phyloP scores from a whole-genome alignment of 2,797 vertebrate species.

The Pitangus sulphuratus region DNA sequence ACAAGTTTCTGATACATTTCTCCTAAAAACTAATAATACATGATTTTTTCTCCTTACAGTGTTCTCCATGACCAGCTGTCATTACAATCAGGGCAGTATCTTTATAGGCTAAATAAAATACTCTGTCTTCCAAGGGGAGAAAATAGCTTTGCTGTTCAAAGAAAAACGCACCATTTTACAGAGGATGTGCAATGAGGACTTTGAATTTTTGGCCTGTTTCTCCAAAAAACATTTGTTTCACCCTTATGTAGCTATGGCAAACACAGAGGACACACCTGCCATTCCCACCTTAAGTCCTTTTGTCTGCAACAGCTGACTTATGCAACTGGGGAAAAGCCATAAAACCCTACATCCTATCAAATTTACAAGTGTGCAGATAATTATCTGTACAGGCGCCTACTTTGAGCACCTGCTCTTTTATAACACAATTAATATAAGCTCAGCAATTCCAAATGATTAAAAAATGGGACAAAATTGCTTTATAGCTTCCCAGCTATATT shows the following conservation, averaged over 20 bases:
- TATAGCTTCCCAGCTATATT: background rate
- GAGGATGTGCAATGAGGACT: background rate
- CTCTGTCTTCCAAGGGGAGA: fast-evolving
- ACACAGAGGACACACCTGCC: background rate
- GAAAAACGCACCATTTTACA: background rate
- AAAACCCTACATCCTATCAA: background rate
- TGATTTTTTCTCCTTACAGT: background rate
- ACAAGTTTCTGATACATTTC: background rate
- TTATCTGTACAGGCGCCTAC: background rate
- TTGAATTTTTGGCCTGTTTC: background rate
- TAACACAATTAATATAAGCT: background rate
- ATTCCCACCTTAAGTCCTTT: background rate
- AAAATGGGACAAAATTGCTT: background rate
- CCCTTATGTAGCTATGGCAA: background rate
- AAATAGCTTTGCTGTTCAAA: background rate
- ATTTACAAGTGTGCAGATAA: background rate
- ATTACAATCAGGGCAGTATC: background rate
- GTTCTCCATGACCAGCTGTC: background rate
- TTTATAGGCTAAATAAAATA: background rate
- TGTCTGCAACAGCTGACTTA: background rate
- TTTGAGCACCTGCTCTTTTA: background rate
- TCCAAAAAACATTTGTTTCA: background rate
- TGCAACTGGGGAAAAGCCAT: fast-evolving
- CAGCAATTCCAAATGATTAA: background rate
- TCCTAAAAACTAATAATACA: background rate